phyloP scores from a whole-genome alignment of 2,113 vertebrate genomes.

The Oryzias melastigma region DNA sequence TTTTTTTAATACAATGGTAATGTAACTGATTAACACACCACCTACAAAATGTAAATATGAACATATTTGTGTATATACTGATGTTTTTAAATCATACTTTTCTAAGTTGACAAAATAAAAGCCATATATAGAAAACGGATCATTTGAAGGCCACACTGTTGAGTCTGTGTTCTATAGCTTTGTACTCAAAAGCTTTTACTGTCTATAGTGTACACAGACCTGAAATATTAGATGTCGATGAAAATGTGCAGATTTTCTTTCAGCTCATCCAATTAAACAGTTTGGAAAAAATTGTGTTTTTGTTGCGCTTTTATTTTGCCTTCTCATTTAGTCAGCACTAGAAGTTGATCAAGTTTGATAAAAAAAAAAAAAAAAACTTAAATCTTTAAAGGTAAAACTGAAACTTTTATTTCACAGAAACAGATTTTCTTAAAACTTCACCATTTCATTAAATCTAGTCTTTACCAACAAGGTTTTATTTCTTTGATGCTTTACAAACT shows the following conservation, averaged over 20 bases:
- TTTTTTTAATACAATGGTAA: conserved; percentile 52
- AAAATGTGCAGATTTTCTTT: conserved; percentile 57
- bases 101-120: conserved; percentile 78
- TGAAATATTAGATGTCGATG: conserved; percentile 37
- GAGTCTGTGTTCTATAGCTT: conserved; percentile 48
- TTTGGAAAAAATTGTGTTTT: conserved; percentile 29
- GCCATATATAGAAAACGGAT: conserved; percentile 76
- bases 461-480: no score
- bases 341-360: background rate
- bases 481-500: no score
- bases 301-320: no score
- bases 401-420: no score
- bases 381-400: no score
- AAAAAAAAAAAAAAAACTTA: no score
- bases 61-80: conserved; percentile 81
- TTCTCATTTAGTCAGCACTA: background rate
- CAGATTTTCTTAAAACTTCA: no score
- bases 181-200: conserved; percentile 37
- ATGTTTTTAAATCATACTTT: conserved; percentile 80
- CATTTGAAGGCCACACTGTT: conserved; percentile 50
- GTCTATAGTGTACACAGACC: conserved; percentile 32
- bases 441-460: no score
- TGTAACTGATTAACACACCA: conserved; percentile 52
- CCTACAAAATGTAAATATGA: conserved; percentile 78
- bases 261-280: conserved; percentile 65